These are phyloP conservation scores for Polydrusus pterygomalis DNA, from an alignment of 2,888 invertebrate species.

Conservation along the genomic window DNA sequence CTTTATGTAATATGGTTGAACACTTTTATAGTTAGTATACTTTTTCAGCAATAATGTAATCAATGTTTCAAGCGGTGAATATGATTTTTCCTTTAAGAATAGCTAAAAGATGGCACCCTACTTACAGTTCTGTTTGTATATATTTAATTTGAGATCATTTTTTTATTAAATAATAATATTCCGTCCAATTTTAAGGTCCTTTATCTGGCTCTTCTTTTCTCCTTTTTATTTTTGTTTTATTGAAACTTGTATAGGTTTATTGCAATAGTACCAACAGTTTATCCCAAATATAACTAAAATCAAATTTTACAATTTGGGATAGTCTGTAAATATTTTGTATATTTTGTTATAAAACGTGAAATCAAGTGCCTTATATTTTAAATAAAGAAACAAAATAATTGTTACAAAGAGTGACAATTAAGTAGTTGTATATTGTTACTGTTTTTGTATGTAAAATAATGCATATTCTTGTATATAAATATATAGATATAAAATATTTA, in stretches of 20 bases:
- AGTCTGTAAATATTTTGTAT: constrained; percentile 4
- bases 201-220: neutral
- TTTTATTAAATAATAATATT: neutral
- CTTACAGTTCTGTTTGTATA: too few relatives aligned
- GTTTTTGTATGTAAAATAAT: neutral
- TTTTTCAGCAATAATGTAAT: too few relatives aligned
- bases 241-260: neutral
- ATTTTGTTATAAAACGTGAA: constrained; percentile 42
- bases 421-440: neutral
- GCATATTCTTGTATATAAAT: neutral
- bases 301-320: neutral
- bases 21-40: too few relatives aligned
- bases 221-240: neutral
- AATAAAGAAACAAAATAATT: neutral
- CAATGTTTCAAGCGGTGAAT: too few relatives aligned
- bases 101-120: too few relatives aligned
- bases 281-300: neutral
- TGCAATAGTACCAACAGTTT: neutral
- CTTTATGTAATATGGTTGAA: too few relatives aligned
- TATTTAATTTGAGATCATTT: too few relatives aligned
- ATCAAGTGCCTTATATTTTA: constrained; percentile 48
- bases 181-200: neutral
- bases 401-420: neutral
- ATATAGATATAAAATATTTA: constrained; percentile 10
- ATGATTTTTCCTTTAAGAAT: too few relatives aligned